Conservation (phyloP, 1,140 invertebrate genomes). For the Lysiphlebus fabarum region DNA sequence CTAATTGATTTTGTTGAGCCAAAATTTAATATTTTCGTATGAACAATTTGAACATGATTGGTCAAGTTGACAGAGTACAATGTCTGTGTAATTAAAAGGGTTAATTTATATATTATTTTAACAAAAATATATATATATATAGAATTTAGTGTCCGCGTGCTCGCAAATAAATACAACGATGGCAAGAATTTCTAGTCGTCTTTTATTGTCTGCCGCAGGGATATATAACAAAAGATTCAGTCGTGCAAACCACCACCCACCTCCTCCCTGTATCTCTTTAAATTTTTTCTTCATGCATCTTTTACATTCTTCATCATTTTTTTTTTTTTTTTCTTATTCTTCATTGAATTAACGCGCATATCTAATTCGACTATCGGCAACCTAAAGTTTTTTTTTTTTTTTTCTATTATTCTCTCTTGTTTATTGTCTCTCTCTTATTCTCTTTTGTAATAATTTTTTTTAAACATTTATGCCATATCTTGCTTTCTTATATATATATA, state of each 20-base stretch:
- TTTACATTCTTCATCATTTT: background rate
- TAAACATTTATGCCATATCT: slow-evolving; percentile 16
- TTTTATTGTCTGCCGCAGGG: slow-evolving; percentile 15
- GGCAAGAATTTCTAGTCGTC: slow-evolving; percentile 14
- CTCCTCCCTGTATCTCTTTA: background rate
- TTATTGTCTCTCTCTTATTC: too few species aligned
- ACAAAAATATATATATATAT: too few species aligned
- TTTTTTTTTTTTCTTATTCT: slow-evolving; percentile 10
- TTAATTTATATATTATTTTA: too few species aligned
- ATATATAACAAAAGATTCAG: slow-evolving; percentile 11
- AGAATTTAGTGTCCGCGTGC: too few species aligned
- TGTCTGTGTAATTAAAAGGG: too few species aligned
- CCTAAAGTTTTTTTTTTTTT: background rate
- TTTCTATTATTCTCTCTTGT: too few species aligned
- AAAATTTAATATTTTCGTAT: too few species aligned
- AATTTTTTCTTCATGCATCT: background rate
- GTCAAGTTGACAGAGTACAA: too few species aligned
- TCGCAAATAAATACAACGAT: too few species aligned
- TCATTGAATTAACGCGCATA: slow-evolving; percentile 18
- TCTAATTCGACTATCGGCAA: slow-evolving; percentile 16
- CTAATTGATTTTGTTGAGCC: too few species aligned
- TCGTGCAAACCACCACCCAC: slow-evolving; percentile 6
- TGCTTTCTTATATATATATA: background rate
- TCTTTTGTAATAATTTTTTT: background rate
- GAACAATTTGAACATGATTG: too few species aligned